These are phyloP conservation scores for Leptosomus discolor DNA, from an alignment of 2,113 vertebrate species.

Conservation along the genomic window DNA sequence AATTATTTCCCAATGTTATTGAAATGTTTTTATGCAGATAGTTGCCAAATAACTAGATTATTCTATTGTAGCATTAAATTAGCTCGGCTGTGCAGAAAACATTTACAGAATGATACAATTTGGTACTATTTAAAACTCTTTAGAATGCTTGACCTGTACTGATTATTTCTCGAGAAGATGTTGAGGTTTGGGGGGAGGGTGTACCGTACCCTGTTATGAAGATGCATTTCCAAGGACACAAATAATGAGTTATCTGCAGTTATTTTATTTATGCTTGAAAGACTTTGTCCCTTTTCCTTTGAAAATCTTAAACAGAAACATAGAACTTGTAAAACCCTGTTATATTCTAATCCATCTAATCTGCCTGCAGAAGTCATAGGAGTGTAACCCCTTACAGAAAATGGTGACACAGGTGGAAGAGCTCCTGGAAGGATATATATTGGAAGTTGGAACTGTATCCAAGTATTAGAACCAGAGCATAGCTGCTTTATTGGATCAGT, in stretches of 20 bases:
- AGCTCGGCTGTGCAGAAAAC: neutral
- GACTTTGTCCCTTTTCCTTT: neutral
- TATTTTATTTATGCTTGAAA: neutral
- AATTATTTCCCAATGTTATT: neutral
- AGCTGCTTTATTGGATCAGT: neutral
- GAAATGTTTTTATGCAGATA: conserved; percentile 6
- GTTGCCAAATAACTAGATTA: conserved; percentile 44
- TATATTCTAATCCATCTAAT: neutral
- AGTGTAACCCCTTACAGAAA: neutral
- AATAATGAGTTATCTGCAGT: neutral
- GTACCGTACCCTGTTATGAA: neutral
- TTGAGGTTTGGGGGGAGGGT: neutral
- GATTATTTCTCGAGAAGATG: neutral
- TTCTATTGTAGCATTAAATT: conserved; percentile 30
- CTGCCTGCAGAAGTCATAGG: neutral
- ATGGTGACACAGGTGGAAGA: neutral
- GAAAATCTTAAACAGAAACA: neutral
- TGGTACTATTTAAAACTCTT: neutral
- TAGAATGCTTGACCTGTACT: neutral
- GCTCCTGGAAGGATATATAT: neutral
- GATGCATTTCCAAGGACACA: neutral
- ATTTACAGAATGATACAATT: neutral
- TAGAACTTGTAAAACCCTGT: neutral
- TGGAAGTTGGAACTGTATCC: neutral
- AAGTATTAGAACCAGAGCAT: neutral